Evolutionary conservation across 2,888 invertebrate genomes (phyloP), one percentile per base, ranked within the genome.

Genomic region (Cordilura impudica): DNA sequence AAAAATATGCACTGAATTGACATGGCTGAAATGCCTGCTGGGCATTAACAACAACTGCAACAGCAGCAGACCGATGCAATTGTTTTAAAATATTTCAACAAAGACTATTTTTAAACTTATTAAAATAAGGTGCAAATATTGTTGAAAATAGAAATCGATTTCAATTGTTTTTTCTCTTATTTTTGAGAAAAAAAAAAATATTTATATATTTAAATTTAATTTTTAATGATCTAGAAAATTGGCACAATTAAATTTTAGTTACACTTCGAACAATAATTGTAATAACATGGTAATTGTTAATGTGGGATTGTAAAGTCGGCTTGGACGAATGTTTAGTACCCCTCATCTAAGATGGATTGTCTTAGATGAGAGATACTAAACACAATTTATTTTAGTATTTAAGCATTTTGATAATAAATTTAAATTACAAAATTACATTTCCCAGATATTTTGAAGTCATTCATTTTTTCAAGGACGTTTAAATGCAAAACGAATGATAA

Each of bases 81-180:
- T 78, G 69, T 56, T 53, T 8, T 2, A 18, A 75, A 79, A 51
- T 79, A 79, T 79, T 75, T 74, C 49, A 75, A 67, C 71, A 71
- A 71, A 66, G 66, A 56, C 47, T 54, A 47, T 77, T 60, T 71
- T 66, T 39, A 63, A 51, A 51, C 31, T 58, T 39, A 61, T 69
- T 69, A 29, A 75, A 75, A 69, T 63, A 47, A 67, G 47, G 53
- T 67, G 31, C 23, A 31, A 39, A 16, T 56, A 0, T 18, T 29
- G 19, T 31, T 47, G 29, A 21, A 31, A 19, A 45, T 18, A 23
- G 14, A 31, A 56, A 51, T 58, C 39, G 63, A 26, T 2, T 8
- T 58, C 21, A 31, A 45, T 65, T 35, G 39, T 14, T 56, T 56
- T 35, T 35, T 49, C 31, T 10, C 45, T 60, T 19, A 16, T 29